These are phyloP conservation scores for Danio kyathit DNA, from an alignment of 2,797 vertebrate genomes.

Conservation along the genomic window DNA sequence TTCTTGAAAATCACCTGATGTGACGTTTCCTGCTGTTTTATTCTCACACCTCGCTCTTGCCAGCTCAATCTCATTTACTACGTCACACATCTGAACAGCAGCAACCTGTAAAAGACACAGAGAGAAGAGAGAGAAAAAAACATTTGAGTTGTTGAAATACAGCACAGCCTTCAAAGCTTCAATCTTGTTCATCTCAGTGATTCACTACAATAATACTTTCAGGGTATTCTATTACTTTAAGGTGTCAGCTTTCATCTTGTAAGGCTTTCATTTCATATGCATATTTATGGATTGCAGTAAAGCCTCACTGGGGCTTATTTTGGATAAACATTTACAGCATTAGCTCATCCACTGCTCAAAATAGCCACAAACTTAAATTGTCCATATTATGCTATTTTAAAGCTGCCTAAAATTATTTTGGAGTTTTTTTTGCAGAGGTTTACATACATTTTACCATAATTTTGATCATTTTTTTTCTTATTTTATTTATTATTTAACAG, in stretches of 20 bases:
- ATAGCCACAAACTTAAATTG: neutral
- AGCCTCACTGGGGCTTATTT: slow-evolving; percentile 10
- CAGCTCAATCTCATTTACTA: slow-evolving; percentile 79
- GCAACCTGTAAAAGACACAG: slow-evolving; percentile 67
- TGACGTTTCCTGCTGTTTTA: slow-evolving; percentile 76
- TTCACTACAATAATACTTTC: slow-evolving; percentile 18
- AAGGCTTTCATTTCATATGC: slow-evolving; percentile 32
- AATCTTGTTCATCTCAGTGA: slow-evolving; percentile 27
- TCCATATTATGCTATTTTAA: no score
- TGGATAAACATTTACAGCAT: slow-evolving; percentile 21
- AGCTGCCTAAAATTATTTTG: no score
- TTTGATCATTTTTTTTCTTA: no score
- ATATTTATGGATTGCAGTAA: slow-evolving; percentile 5
- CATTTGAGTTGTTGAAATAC: slow-evolving; percentile 14
- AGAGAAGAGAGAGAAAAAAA: slow-evolving; percentile 37
- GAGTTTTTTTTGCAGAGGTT: no score
- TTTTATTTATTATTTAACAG: no score
- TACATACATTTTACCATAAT: no score
- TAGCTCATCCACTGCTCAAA: neutral
- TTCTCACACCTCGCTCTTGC: slow-evolving; percentile 79
- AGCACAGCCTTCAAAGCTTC: slow-evolving; percentile 30
- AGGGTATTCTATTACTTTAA: slow-evolving; percentile 18
- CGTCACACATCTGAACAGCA: slow-evolving; percentile 79
- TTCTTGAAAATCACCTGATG: slow-evolving; percentile 74
- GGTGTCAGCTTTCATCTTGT: slow-evolving; percentile 36